phyloP scores from a whole-genome alignment of 2,888 invertebrate genomes.

The Gasteruption jaculator region DNA sequence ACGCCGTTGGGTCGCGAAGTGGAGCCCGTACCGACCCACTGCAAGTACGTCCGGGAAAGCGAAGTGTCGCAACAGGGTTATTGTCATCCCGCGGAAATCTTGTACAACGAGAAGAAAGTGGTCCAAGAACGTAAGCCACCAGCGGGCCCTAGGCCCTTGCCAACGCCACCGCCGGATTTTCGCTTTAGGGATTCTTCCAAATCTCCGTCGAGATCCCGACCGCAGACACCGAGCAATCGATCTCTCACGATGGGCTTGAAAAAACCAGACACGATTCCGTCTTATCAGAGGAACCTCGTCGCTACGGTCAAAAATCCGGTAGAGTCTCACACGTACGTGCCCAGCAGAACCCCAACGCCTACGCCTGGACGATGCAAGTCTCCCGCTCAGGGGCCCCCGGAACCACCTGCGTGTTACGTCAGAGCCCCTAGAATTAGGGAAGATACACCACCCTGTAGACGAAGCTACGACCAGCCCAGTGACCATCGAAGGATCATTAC shows the following conservation, averaged over 20 bases:
- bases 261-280: conserved; percentile 73
- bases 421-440: conserved; percentile 63
- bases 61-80: conserved; percentile 31
- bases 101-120: conserved; percentile 35
- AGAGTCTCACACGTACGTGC: conserved; percentile 34
- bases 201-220: conserved; percentile 57
- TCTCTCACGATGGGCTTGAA: conserved; percentile 50
- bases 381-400: conserved; percentile 69
- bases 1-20: conserved; percentile 57
- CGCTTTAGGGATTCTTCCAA: conserved; percentile 48
- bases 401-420: conserved; percentile 40
- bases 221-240: conserved; percentile 62
- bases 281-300: conserved; percentile 74
- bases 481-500: too few relatives aligned
- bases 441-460: conserved; percentile 37
- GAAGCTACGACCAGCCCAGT: too few relatives aligned
- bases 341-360: conserved; percentile 46
- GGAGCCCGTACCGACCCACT: conserved; percentile 22
- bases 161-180: conserved; percentile 46
- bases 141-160: conserved; percentile 40
- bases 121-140: conserved; percentile 23
- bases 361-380: conserved; percentile 57
- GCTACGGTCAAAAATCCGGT: conserved; percentile 51
- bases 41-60: conserved; percentile 27
- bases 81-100: conserved; percentile 42